phyloP scores from a whole-genome alignment of 1,140 invertebrate genomes.

The Hormaphis cornu region DNA sequence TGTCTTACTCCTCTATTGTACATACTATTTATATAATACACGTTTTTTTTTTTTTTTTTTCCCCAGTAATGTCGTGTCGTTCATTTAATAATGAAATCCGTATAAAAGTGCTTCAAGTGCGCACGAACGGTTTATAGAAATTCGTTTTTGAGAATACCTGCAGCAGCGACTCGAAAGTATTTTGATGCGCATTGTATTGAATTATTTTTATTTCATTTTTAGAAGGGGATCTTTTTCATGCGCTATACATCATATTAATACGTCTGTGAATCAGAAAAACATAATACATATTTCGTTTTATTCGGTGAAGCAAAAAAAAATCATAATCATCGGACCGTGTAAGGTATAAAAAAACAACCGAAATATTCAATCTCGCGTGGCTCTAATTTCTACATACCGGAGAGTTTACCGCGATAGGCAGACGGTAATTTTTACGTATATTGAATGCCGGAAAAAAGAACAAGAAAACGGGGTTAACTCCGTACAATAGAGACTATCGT shows the following conservation, averaged over 20 bases:
- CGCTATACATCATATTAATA: not conserved
- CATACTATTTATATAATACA: too few species aligned
- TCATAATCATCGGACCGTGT: not conserved
- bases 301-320: not conserved
- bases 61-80: too few species aligned
- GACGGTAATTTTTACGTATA: constrained; percentile 11
- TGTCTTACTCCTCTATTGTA: too few species aligned
- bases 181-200: constrained; percentile 2
- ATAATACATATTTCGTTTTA: constrained; percentile 23
- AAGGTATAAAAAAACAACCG: constrained; percentile 13
- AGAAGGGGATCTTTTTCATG: not conserved
- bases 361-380: constrained; percentile 2
- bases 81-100: too few species aligned
- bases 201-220: not conserved
- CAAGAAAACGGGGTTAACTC: constrained; percentile 27
- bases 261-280: not conserved
- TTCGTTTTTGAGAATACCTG: not conserved
- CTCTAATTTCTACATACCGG: constrained; percentile 4
- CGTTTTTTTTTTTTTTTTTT: too few species aligned
- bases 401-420: not conserved
- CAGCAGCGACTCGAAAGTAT: too few species aligned
- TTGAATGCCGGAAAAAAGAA: constrained; percentile 1
- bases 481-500: constrained; percentile 23
- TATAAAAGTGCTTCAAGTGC: too few species aligned
- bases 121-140: not conserved